Percentiles rank a stretch among this genome's conserved stretches.
phyloP scores from a whole-genome alignment of 2,113 vertebrate genomes.

The Halichoerus grypus region DNA sequence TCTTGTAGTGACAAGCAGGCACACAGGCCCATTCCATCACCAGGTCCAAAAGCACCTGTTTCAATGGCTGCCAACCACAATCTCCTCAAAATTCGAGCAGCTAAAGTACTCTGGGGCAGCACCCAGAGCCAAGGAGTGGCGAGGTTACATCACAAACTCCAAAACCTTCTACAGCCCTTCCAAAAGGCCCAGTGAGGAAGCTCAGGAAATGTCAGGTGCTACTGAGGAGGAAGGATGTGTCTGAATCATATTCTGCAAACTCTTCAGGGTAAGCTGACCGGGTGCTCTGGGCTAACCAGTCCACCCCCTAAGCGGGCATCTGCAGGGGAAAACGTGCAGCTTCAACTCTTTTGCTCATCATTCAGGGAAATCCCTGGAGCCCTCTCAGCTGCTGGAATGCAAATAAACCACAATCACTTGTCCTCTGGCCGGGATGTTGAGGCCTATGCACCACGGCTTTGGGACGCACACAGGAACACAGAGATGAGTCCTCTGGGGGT shows the following conservation, averaged over 20 bases:
- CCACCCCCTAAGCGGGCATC: neutral
- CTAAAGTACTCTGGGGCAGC: neutral
- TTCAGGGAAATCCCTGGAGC: neutral
- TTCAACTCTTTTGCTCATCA: neutral
- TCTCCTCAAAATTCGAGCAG: neutral
- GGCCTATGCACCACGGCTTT: neutral
- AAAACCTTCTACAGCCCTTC: neutral
- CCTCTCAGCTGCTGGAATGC: neutral
- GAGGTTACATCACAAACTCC: neutral
- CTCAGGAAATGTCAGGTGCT: neutral
- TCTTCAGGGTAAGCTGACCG: too few relatives aligned
- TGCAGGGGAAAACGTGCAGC: neutral
- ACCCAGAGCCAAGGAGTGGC: neutral
- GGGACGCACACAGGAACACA: neutral
- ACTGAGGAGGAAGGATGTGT: too few relatives aligned
- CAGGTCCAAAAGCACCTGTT: neutral
- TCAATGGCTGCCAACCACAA: neutral
- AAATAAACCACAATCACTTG: neutral
- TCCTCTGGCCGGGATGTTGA: fast-evolving
- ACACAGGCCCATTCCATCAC: fast-evolving
- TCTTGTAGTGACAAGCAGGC: neutral
- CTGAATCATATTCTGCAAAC: neutral
- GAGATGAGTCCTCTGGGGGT: neutral
- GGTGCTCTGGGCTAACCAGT: neutral
- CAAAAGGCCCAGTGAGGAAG: neutral